phyloP scores from a whole-genome alignment of 2,797 vertebrate genomes.

The Erethizon dorsatum region DNA sequence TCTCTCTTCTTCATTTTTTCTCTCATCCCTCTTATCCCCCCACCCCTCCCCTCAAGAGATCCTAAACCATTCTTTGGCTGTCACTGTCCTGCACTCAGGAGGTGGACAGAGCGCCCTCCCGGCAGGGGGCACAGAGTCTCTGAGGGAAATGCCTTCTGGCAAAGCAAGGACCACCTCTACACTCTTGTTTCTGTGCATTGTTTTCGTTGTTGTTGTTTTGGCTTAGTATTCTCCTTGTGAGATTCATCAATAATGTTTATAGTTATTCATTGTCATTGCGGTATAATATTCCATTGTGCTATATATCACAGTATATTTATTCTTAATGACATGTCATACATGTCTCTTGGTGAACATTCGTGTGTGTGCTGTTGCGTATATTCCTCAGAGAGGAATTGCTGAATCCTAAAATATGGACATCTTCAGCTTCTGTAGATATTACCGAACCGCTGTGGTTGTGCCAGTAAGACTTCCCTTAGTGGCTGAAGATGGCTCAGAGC shows the following conservation, averaged over 20 bases:
- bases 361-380: neutral
- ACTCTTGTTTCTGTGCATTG: neutral
- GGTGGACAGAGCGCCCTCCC: neutral
- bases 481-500: neutral
- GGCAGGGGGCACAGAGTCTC: neutral
- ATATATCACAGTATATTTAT: neutral
- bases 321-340: neutral
- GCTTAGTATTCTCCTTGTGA: neutral
- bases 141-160: neutral
- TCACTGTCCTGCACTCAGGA: neutral
- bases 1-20: neutral
- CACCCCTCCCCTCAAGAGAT: neutral
- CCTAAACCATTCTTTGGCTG: neutral
- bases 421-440: neutral
- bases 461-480: neutral
- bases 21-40: neutral
- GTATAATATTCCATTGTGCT: neutral
- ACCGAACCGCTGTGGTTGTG: neutral
- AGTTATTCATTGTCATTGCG: neutral
- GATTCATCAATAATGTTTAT: neutral
- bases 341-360: neutral
- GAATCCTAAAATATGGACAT: neutral
- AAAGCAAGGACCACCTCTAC: neutral
- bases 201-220: neutral
- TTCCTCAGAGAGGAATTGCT: neutral